phyloP scores from a whole-genome alignment of 2,888 invertebrate genomes.

The Endotricha flammealis region DNA sequence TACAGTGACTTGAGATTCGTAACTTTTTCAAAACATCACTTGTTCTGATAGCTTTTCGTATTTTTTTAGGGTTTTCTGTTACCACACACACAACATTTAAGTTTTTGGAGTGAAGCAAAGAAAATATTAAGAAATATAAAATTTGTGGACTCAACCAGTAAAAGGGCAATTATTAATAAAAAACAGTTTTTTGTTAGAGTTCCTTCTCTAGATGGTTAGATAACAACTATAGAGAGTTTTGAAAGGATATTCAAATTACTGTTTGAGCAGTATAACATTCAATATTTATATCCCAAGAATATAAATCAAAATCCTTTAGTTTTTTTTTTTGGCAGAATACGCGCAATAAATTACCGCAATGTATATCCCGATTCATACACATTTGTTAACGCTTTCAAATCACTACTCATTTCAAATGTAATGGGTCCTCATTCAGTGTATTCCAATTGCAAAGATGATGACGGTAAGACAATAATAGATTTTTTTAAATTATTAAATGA shows the following conservation, averaged over 20 bases:
- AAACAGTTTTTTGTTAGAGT: constrained; percentile 12
- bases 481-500: background rate
- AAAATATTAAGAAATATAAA: constrained; percentile 14
- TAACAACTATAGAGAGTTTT: constrained; percentile 22
- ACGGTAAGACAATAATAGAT: background rate
- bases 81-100: no score
- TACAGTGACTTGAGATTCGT: no score
- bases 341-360: constrained; percentile 22
- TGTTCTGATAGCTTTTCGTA: no score
- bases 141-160: constrained; percentile 4
- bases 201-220: constrained; percentile 20
- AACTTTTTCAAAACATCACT: no score
- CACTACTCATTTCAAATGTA: constrained; percentile 17
- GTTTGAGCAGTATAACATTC: constrained; percentile 16
- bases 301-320: constrained; percentile 25
- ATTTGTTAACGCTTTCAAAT: constrained; percentile 21
- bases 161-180: background rate
- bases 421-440: constrained; percentile 15
- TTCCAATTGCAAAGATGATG: constrained; percentile 8
- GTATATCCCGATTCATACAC: constrained; percentile 21
- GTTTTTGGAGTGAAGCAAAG: constrained; percentile 3
- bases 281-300: constrained; percentile 20
- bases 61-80: no score
- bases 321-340: constrained; percentile 23
- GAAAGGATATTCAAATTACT: constrained; percentile 17